Conservation (phyloP, 1,140 invertebrate genomes). For the Brachionus koreanus region DNA sequence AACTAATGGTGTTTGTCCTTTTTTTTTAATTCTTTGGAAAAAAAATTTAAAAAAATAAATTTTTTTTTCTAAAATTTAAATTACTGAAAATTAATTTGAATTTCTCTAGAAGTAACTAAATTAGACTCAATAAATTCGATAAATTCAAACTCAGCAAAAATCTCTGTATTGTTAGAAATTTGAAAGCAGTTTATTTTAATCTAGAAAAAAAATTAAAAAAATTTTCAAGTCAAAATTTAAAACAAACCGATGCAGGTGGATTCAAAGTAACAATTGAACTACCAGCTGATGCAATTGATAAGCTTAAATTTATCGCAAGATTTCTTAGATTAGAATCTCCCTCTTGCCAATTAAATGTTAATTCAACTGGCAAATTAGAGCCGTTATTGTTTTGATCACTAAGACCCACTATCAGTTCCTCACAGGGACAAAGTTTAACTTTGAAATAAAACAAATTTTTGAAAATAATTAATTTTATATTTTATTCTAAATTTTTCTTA, state of each 20-base stretch:
- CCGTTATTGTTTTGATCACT: neutral
- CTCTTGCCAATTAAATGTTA: conserved; percentile 11
- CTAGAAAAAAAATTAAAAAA: neutral
- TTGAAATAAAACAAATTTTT: neutral
- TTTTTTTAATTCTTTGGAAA: neutral
- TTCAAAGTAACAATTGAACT: neutral
- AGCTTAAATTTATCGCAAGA: neutral
- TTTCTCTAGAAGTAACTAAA: neutral
- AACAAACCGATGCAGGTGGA: neutral
- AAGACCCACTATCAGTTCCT: neutral
- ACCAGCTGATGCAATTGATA: neutral
- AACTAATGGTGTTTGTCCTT: neutral
- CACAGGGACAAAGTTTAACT: neutral
- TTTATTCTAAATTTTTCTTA: neutral
- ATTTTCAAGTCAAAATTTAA: neutral
- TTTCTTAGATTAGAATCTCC: neutral
- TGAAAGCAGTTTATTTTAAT: neutral
- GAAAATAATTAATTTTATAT: neutral
- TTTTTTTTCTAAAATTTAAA: neutral
- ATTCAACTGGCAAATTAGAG: neutral
- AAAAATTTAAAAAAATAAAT: neutral
- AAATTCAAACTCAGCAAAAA: neutral
- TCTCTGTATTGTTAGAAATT: neutral
- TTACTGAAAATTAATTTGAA: conserved; percentile 31
- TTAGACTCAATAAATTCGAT: neutral